Evolutionary conservation across 92 coral and sea anemone genomes (phyloP), one percentile per base, ranked within the genome.

Genomic region (Parazoanthus swiftii): DNA sequence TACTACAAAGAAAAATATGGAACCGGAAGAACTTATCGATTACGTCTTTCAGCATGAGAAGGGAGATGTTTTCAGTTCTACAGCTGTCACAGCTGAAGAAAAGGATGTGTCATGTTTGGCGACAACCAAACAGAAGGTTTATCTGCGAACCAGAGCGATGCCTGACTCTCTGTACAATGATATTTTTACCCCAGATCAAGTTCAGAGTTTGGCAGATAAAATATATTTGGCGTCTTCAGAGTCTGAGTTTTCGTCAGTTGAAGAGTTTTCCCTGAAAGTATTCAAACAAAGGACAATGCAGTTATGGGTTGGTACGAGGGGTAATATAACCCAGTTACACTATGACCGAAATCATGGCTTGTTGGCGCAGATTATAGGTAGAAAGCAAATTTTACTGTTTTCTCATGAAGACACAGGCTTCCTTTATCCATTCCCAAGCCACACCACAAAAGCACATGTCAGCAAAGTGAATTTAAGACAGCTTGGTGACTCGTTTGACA

Each of bases 321-420:
- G 93, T 7, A 91, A 91, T 54, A 76, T 88, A 70, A 91, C 93
- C 38, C 93, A 90, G 56, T 43, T 91, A 15, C 93, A 91, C 23
- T 91, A 91, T 35, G 93, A 91, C 77, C 70, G 93, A 77, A 88
- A 84, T 85, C 93, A 91, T 74, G 93, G 93, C 26, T 80, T 91
- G 9, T 82, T 91, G 10, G 79, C 78, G 25, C 93, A 91, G 66
- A 83, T 91, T 36, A 68, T 43, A 13, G 93, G 93, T 20, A 80
- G 83, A n/a, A 91, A 91, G 67, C 65, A 79, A 25, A 33, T 91
- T 20, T 10, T 88, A 16, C 35, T 91, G 44, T 82, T 91, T 81
- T 91, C 93, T 21, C 91, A 88, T 56, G 89, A 91, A 70, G 85
- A 91, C 72, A 83, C 93, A 1, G 29, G 67, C n/a, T 77, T 46